These are phyloP conservation scores for Hypomecis punctinalis DNA, from an alignment of 2,888 invertebrate genomes.

Conservation along the genomic window DNA sequence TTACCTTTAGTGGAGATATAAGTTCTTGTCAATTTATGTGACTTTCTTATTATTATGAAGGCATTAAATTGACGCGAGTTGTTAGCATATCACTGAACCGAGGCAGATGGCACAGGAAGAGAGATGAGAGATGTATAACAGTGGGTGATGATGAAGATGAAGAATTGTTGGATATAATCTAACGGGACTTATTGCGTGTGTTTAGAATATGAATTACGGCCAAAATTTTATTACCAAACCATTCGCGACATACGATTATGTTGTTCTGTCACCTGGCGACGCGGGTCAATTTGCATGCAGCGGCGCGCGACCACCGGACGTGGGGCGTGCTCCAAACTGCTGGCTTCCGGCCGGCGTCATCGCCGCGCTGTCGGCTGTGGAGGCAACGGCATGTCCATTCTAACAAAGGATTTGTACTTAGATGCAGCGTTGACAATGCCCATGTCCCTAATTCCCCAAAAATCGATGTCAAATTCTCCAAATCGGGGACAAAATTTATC, in stretches of 20 bases:
- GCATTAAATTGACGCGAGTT: too few species aligned
- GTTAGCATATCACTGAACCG: too few species aligned
- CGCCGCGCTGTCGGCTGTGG: constrained; percentile 35
- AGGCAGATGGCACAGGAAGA: too few species aligned
- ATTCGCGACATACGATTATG: constrained; percentile 1
- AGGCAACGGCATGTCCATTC: constrained; percentile 5
- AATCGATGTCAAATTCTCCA: too few species aligned
- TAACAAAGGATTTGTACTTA: constrained; percentile 6
- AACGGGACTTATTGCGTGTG: too few species aligned
- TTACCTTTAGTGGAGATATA: too few species aligned
- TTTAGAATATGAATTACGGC: not conserved
- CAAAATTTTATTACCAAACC: constrained; percentile 2
- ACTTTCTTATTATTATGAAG: too few species aligned
- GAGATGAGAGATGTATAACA: too few species aligned
- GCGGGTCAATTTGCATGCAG: constrained; percentile 75
- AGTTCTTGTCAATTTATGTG: too few species aligned
- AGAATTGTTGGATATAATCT: not conserved
- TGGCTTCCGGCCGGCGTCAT: constrained; percentile 67
- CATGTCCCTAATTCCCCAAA: too few species aligned
- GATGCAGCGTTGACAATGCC: too few species aligned
- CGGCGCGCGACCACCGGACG: constrained; percentile 79
- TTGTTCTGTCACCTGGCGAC: constrained; percentile 35
- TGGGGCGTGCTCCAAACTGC: constrained; percentile 77
- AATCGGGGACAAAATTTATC: too few species aligned
- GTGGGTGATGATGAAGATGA: not conserved